phyloP scores from a whole-genome alignment of 2,113 vertebrate genomes.

The Poeciliopsis prolifica region DNA sequence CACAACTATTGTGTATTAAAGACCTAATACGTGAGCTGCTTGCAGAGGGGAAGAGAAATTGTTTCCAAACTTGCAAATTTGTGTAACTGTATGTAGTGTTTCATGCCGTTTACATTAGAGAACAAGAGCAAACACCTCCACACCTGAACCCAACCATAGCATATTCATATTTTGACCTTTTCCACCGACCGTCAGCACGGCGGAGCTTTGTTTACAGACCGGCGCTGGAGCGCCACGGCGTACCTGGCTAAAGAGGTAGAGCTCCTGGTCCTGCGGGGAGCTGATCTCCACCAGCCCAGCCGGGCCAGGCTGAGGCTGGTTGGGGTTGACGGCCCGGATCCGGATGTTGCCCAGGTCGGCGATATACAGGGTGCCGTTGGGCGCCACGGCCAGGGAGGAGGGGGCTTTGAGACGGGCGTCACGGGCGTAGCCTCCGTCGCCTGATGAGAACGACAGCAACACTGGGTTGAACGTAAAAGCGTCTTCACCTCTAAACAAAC shows the following conservation, averaged over 20 bases:
- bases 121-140: not conserved
- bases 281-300: constrained; percentile 89
- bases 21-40: no score
- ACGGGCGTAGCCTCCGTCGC: constrained; percentile 94
- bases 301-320: constrained; percentile 86
- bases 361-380: constrained; percentile 91
- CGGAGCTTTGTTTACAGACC: not conserved
- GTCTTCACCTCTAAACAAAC: constrained; percentile 4
- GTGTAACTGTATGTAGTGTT: not conserved
- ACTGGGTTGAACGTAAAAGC: constrained; percentile 15
- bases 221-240: not conserved
- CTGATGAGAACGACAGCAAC: constrained; percentile 67
- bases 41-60: not conserved
- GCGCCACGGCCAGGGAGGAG: constrained; percentile 90
- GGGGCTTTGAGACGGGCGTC: constrained; percentile 95
- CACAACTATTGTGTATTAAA: not conserved
- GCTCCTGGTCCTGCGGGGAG: constrained; percentile 92
- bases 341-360: constrained; percentile 95
- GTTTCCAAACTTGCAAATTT: not conserved
- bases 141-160: not conserved
- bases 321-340: constrained; percentile 89
- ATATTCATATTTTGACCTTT: not conserved
- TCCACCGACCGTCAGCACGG: not conserved
- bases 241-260: constrained; percentile 91
- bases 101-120: not conserved